Conservation (phyloP, 1,140 invertebrate genomes). For the Drosophila quadrilineata region DNA sequence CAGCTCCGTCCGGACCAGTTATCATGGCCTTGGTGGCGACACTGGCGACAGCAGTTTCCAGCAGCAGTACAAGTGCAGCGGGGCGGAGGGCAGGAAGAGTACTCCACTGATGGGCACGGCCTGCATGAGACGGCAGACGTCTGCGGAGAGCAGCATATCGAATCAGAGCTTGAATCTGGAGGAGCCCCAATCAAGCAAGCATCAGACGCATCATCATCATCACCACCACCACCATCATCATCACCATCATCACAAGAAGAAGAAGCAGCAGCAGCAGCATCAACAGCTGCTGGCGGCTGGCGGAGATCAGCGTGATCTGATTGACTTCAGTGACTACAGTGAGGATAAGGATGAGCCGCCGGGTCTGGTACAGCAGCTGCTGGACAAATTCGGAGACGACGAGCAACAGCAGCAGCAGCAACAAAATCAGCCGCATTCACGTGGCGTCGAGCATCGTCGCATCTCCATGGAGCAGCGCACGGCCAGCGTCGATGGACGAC, state of each 20-base stretch:
- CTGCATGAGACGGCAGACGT: slow-evolving; percentile 76
- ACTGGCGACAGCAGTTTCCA: slow-evolving; percentile 71
- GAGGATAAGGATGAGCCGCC: slow-evolving; percentile 58
- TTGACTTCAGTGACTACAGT: slow-evolving; percentile 76
- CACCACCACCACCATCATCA: slow-evolving; percentile 51
- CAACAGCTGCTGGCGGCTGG: neutral
- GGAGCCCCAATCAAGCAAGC: slow-evolving; percentile 39
- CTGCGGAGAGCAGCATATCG: slow-evolving; percentile 79
- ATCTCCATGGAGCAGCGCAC: slow-evolving; percentile 70
- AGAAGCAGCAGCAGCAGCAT: slow-evolving; percentile 33
- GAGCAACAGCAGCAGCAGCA: slow-evolving; percentile 20
- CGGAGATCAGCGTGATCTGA: slow-evolving; percentile 54
- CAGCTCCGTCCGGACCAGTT: slow-evolving; percentile 74
- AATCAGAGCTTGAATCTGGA: slow-evolving; percentile 78
- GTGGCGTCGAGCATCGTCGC: slow-evolving; percentile 66
- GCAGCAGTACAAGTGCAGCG: slow-evolving; percentile 76
- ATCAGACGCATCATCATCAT: slow-evolving; percentile 42
- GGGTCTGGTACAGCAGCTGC: slow-evolving; percentile 47
- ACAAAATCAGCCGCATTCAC: slow-evolving; percentile 5
- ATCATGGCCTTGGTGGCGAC: slow-evolving; percentile 59
- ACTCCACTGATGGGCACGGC: slow-evolving; percentile 61
- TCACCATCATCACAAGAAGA: slow-evolving; percentile 58
- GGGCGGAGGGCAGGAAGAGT: slow-evolving; percentile 61
- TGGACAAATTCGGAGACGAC: slow-evolving; percentile 52
- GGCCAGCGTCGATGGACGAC: slow-evolving; percentile 63